Evolutionary conservation across 2,888 invertebrate genomes (phyloP), one percentile per base, ranked within the genome.

Genomic region (Tridacna crocea): DNA sequence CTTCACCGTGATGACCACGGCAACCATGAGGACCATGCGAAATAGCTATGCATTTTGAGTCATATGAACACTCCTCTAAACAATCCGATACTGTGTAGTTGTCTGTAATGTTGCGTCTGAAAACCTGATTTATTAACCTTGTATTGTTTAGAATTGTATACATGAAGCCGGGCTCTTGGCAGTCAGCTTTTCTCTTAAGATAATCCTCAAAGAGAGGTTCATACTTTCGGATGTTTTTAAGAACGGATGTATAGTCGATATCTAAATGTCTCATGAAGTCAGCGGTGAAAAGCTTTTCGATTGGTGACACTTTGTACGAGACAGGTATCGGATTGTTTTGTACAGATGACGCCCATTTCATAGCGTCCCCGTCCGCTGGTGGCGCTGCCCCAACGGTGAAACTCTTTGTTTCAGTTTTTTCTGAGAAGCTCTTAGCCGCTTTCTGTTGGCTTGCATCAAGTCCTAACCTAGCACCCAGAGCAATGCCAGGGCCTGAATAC

Each of bases 271-370:
- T 63, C 81, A 84, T 82, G 48, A 58, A 84, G 17, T 27, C 61
- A 19, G 66, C 77, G 0, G 84, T 77, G 55, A 84, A 84, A 0
- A 84, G 55, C 0, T 79, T 51, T 36, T 82, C 79, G 12, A 84
- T 82, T 13, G 79, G 65, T 22, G 36, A 15, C 24, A 84, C 61
- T 72, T 51, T 75, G 36, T 84, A 84, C 13, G 36, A 0, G 0
- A 72, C 72, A 11, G 84, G 84, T 36, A 84, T 77, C 4, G 84
- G 84, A 27, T 68, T 75, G 10, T 73, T 58, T 36, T 82, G 74
- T 0, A 84, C 84, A 4, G 48, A 68, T 46, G 84, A 81, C 11
- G 84, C 81, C 84, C 84, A 84, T 0, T 76, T 77, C 58, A 76
- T 60, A 8, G 84, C 81, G 24, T 84, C 79, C 8, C 84, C 82